Evolutionary conservation across 1,140 invertebrate species (phyloP).

Genomic region (Planococcus citri): DNA sequence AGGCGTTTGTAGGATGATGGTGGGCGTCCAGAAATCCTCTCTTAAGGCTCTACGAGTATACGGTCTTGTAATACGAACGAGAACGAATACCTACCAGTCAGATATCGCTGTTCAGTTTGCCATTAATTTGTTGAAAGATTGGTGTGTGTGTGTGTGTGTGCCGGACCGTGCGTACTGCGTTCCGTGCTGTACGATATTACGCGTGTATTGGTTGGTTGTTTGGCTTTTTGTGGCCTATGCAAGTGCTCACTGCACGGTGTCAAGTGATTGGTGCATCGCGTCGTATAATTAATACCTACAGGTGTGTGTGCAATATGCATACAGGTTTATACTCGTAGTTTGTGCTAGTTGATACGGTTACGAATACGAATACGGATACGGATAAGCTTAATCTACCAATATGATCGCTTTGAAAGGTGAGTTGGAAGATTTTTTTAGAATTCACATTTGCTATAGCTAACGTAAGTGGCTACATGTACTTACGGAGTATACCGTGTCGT

Average conservation of each 20-base stretch:
- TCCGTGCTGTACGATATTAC: not conserved
- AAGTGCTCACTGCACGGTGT: too few species aligned
- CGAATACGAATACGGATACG: not conserved
- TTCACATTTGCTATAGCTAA: too few species aligned
- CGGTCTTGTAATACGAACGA: too few species aligned
- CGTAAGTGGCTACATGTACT: not conserved
- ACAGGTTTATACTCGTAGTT: too few species aligned
- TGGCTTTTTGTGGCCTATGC: too few species aligned
- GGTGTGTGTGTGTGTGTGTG: not conserved
- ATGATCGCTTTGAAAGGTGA: slow-evolving; percentile 14
- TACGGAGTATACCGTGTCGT: not conserved
- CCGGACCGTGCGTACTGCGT: too few species aligned
- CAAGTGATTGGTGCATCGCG: too few species aligned
- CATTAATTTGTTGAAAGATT: not conserved
- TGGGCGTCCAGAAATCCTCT: not conserved
- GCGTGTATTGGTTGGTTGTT: too few species aligned
- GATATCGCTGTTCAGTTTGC: not conserved
- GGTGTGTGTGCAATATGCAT: too few species aligned
- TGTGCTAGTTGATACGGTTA: not conserved
- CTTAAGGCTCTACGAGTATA: not conserved
- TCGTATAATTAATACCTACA: too few species aligned
- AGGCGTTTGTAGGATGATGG: slow-evolving; percentile 12
- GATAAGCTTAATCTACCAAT: not conserved
- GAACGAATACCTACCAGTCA: not conserved
- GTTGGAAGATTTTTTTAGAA: not conserved